phyloP scores from a whole-genome alignment of 2,113 vertebrate genomes.

The Sapajus apella region DNA sequence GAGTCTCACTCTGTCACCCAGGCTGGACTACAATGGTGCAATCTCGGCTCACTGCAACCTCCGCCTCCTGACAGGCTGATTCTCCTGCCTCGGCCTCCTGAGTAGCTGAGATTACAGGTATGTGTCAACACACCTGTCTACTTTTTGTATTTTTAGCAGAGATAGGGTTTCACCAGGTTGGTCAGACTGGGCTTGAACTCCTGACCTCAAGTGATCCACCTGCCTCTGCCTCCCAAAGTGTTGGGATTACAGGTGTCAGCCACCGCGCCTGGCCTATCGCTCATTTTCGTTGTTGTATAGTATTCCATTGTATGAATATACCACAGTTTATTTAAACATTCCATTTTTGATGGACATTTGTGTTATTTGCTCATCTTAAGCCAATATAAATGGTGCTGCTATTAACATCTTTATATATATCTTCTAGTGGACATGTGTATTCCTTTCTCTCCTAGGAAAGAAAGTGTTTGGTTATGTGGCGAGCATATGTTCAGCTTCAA shows the following conservation, averaged over 20 bases:
- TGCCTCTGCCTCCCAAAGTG: not conserved
- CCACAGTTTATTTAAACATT: not conserved
- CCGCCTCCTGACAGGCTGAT: not conserved
- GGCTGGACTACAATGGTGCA: too few species aligned
- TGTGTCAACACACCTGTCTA: rapidly evolving
- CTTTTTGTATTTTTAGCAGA: not conserved
- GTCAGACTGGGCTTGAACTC: not conserved
- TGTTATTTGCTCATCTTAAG: not conserved
- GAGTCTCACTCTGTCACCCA: not conserved
- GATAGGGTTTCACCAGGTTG: not conserved
- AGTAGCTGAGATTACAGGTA: not conserved
- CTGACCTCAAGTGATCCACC: not conserved
- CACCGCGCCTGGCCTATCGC: not conserved
- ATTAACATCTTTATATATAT: not conserved
- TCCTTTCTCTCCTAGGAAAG: not conserved
- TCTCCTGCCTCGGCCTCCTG: not conserved
- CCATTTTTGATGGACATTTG: not conserved
- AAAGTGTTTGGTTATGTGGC: not conserved
- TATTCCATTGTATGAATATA: not conserved
- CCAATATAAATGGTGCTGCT: not conserved
- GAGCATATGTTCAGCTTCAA: not conserved
- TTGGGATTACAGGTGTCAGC: not conserved
- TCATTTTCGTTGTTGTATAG: not conserved
- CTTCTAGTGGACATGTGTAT: not conserved
- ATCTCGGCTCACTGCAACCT: not conserved